phyloP scores from a whole-genome alignment of 2,888 invertebrate genomes.

The Linhomoeus sp. region DNA sequence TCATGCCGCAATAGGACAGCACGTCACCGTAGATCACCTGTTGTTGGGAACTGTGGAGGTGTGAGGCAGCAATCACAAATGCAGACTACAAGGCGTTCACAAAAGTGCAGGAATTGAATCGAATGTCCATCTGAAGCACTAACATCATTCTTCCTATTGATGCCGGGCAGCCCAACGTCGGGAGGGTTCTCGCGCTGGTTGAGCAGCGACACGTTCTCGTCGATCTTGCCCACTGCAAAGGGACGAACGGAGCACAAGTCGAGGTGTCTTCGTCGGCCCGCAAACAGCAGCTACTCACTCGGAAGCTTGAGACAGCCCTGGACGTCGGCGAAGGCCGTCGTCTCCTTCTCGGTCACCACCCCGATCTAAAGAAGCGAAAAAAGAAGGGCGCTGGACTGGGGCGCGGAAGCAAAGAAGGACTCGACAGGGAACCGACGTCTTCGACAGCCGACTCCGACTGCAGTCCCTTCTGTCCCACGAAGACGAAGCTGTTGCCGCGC shows the following conservation, averaged over 20 bases:
- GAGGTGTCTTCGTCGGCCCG: too few relatives aligned
- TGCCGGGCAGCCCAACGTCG: too few relatives aligned
- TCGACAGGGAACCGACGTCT: slow-evolving; percentile 11
- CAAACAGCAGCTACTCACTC: too few relatives aligned
- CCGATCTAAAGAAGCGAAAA: neutral
- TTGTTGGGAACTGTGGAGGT: slow-evolving; percentile 7
- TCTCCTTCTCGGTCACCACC: neutral
- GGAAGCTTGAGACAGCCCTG: neutral
- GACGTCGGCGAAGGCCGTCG: neutral
- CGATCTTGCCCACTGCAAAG: neutral
- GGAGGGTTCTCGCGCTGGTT: slow-evolving; percentile 1
- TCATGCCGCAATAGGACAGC: slow-evolving; percentile 33
- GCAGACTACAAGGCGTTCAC: too few relatives aligned
- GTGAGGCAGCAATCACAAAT: too few relatives aligned
- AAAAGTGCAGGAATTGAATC: too few relatives aligned
- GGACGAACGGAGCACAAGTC: too few relatives aligned
- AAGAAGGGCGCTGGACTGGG: too few relatives aligned
- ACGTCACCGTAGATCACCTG: slow-evolving; percentile 14
- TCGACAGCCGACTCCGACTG: slow-evolving; percentile 26
- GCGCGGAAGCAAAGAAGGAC: neutral
- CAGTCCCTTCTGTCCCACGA: slow-evolving; percentile 29
- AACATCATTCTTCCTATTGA: slow-evolving; percentile 3
- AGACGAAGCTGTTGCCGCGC: slow-evolving; percentile 26
- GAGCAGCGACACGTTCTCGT: neutral
- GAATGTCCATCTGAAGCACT: too few relatives aligned